Base-by-base conservation (phyloP, 2,888 invertebrate species). In the Seira ritae region DNA sequence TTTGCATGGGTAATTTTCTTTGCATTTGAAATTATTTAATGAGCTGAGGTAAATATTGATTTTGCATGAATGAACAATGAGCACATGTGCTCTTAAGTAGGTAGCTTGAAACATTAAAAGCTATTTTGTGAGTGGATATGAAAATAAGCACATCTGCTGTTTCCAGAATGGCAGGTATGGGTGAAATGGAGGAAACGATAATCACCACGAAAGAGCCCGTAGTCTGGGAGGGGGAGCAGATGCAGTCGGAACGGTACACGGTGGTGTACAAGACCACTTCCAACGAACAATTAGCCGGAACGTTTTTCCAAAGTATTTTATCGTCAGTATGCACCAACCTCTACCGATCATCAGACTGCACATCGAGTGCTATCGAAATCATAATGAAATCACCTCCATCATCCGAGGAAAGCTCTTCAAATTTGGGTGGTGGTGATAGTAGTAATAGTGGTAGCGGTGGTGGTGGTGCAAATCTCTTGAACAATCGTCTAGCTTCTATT, bases 161-260 rank as follows among this genome's bases (percentile, higher is more conserved):
- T 50, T 50, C 6, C 17, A 88, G 88, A 24, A 85, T 88, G 86
- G 85, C 86, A 1, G 84, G 83, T 8, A 88, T 89, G 82, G 86
- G 84, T 6, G 85, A 86, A 19, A 86, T 89, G 19, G 80, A 85
- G 55, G 88, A 89, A 42, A 87, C 89, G n/a, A 89, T 89, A 31
- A 87, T 89, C 55, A 87, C 89, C 10, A 87, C 87, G 23, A 87
- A 87, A 42, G 87, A 87, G 66, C 84, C 87, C 10, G 24, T 75
- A 17, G 62, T 37, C 12, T 72, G 74, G 65, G 85, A 78, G 12
- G 82, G 80, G 12, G 87, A 86, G 46, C 69, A 46, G 3, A 19
- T 70, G 19, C 79, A 80, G 4, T 81, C 71, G 15, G 87, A 84
- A 19, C 85, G 84, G 8, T 89, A 89, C 79, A 86, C 87, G 3